Conservation (phyloP, 1,140 invertebrate species). For the Brachionus manjavacas region DNA sequence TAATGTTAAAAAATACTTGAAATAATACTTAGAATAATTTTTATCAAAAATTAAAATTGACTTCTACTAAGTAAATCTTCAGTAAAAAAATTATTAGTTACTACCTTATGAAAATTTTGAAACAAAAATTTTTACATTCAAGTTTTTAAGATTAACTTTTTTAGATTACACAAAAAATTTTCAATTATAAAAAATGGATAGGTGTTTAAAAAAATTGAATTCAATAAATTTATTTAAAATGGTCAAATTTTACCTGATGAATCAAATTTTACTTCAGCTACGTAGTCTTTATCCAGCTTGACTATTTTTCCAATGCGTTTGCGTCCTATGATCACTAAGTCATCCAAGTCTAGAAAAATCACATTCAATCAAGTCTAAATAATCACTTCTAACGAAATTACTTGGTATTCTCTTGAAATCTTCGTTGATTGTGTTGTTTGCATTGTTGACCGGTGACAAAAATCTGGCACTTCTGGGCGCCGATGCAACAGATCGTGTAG, state of each 20-base stretch:
- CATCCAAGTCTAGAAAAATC: not conserved
- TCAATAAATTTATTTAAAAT: too few relatives aligned
- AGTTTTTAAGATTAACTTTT: too few relatives aligned
- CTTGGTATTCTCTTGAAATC: not conserved
- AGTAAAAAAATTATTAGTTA: too few relatives aligned
- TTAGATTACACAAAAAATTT: too few relatives aligned
- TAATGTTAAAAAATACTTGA: too few relatives aligned
- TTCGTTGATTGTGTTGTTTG: constrained; percentile 7
- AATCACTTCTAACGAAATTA: not conserved
- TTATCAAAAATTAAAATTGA: too few relatives aligned
- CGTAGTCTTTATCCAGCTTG: not conserved
- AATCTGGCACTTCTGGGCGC: not conserved
- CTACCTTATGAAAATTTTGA: too few relatives aligned
- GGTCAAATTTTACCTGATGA: not conserved
- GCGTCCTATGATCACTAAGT: not conserved
- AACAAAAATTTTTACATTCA: too few relatives aligned
- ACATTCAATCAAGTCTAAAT: not conserved
- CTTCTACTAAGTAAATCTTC: too few relatives aligned
- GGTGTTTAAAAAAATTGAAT: too few relatives aligned
- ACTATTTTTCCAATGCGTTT: not conserved
- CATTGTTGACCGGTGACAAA: not conserved
- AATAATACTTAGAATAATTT: too few relatives aligned
- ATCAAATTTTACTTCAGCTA: constrained; percentile 11
- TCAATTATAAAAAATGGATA: too few relatives aligned
- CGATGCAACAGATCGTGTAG: not conserved